phyloP scores from a whole-genome alignment of 2,113 vertebrate genomes.

The Pao palembangensis region DNA sequence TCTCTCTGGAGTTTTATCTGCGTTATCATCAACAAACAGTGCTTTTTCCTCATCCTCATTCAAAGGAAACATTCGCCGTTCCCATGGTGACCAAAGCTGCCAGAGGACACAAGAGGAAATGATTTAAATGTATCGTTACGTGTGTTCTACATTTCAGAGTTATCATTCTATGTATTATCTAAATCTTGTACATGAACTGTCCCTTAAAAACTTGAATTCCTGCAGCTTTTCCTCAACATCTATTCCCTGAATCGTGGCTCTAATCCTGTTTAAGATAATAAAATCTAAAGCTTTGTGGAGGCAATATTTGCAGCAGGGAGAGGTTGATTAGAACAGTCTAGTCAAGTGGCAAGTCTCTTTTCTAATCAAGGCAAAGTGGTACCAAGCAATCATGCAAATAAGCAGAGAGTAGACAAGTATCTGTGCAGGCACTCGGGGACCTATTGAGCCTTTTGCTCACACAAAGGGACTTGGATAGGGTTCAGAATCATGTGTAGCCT shows the following conservation, averaged over 20 bases:
- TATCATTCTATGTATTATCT: background rate
- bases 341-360: constrained; percentile 30
- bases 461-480: constrained; percentile 2
- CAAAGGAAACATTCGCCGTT: constrained; percentile 52
- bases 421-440: constrained; percentile 31
- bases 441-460: constrained; percentile 9
- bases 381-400: constrained; percentile 15
- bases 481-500: background rate
- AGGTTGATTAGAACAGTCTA: constrained; percentile 46
- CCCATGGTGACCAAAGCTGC: constrained; percentile 52
- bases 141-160: background rate
- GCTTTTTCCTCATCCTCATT: constrained; percentile 21
- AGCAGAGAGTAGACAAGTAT: constrained; percentile 35
- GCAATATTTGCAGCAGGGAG: constrained; percentile 17
- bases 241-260: constrained; percentile 3
- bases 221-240: background rate
- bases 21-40: constrained; percentile 27
- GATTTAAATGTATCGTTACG: background rate
- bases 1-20: background rate
- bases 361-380: constrained; percentile 51
- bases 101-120: background rate
- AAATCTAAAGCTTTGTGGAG: constrained; percentile 3
- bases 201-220: background rate
- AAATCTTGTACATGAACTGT: background rate
- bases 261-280: background rate